Evolutionary conservation across 2,113 vertebrate species (phyloP).

Genomic region (Sylvilagus bachmani): DNA sequence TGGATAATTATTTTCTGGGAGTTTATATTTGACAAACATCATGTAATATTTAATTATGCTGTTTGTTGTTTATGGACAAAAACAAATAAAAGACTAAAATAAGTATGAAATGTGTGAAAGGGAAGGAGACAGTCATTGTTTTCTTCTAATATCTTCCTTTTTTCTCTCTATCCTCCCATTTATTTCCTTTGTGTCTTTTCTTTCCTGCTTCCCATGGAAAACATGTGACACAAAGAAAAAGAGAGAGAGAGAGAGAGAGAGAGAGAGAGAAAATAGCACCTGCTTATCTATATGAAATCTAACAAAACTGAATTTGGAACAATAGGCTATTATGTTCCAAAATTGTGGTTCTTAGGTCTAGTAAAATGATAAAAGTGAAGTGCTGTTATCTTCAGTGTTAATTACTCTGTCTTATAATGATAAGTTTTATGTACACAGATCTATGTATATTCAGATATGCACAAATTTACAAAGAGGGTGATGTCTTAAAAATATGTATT

Average conservation of each 20-base stretch:
- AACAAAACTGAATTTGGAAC: background rate
- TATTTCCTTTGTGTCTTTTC: background rate
- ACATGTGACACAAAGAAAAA: background rate
- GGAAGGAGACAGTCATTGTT: background rate
- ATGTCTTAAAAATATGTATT: background rate
- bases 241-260: background rate
- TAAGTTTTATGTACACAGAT: background rate
- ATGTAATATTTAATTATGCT: background rate
- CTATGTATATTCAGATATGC: background rate
- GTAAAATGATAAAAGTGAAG: background rate
- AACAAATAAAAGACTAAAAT: background rate
- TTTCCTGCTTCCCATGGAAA: background rate
- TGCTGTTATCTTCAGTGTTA: background rate
- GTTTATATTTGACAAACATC: background rate
- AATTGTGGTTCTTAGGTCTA: background rate
- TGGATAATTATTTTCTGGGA: background rate
- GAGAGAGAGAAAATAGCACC: background rate
- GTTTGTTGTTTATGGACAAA: background rate
- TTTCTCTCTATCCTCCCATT: background rate
- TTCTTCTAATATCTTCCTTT: background rate
- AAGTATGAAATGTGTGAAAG: background rate
- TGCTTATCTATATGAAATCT: background rate
- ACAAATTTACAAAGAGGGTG: background rate
- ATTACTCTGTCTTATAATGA: background rate
- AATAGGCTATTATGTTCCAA: background rate